These are phyloP conservation scores for Aramus guarauna DNA, from an alignment of 2,113 vertebrate species.

Conservation along the genomic window DNA sequence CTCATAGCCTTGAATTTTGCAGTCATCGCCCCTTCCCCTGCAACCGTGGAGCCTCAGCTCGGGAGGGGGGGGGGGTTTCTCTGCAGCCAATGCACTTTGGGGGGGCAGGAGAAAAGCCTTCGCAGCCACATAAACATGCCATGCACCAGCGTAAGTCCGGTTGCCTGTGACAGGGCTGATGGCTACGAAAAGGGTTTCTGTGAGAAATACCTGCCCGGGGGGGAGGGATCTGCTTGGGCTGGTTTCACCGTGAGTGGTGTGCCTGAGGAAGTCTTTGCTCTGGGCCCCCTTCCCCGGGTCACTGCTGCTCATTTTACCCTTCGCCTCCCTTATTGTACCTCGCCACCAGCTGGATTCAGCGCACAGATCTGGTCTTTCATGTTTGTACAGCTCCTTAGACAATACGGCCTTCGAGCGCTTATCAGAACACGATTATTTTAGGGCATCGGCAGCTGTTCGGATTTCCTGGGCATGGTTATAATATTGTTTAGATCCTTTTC, in stretches of 20 bases:
- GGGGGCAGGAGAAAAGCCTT: not conserved
- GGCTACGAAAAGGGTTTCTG: not conserved
- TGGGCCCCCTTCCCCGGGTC: not conserved
- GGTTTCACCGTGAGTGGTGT: not conserved
- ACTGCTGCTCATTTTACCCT: not conserved
- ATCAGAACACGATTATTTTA: not conserved
- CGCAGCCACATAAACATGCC: accelerated
- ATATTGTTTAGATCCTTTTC: not conserved
- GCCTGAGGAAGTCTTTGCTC: not conserved
- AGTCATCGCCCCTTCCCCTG: not conserved
- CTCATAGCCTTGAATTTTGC: not conserved
- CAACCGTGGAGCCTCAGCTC: not conserved
- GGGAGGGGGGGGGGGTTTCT: not conserved
- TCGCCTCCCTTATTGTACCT: not conserved
- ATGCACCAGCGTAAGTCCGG: accelerated
- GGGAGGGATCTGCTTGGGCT: not conserved
- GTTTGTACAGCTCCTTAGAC: not conserved
- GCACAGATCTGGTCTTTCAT: not conserved
- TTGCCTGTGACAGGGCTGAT: not conserved
- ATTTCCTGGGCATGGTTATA: not conserved
- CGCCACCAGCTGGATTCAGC: not conserved
- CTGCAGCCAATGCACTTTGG: not conserved
- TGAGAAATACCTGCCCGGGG: not conserved
- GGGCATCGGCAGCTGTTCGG: not conserved
- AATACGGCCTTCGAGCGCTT: not conserved